Evolutionary conservation across 1,140 invertebrate species (phyloP).

Genomic region (Rhynchophorus ferrugineus): DNA sequence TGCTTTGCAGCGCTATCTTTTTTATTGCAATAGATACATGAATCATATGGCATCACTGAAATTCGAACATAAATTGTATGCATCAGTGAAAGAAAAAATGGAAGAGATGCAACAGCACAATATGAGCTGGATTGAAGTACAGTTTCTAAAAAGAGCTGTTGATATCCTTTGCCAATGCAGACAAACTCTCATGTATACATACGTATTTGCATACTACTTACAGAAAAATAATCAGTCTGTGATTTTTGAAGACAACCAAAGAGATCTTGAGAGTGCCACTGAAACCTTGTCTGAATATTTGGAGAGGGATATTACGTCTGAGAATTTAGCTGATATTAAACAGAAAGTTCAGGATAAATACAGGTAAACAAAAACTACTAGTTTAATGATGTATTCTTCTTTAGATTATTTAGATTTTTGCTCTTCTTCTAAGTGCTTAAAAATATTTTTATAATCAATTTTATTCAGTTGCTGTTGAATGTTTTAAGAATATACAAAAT

Average conservation of each 20-base stretch:
- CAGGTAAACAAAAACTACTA: constrained; percentile 67
- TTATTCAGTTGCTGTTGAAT: no score
- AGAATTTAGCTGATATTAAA: constrained; percentile 96
- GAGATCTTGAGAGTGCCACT: constrained; percentile 93
- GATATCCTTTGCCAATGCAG: constrained; percentile 96
- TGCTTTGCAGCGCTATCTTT: constrained; percentile 88
- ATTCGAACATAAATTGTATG: constrained; percentile 94
- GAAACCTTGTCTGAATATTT: constrained; percentile 96
- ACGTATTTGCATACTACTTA: constrained; percentile 98
- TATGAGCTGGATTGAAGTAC: constrained; percentile 99
- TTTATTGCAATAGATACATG: constrained; percentile 99
- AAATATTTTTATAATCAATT: no score
- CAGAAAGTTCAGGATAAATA: constrained; percentile 99
- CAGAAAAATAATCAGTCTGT: constrained; percentile 97
- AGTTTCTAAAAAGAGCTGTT: constrained; percentile 95
- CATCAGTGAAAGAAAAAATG: constrained; percentile 95
- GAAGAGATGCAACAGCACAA: constrained; percentile 99
- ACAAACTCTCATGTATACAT: constrained; percentile 98
- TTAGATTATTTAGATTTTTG: not conserved
- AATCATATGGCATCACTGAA: constrained; percentile 99
- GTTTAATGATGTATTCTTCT: no score
- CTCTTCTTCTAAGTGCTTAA: not conserved
- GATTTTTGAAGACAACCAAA: constrained; percentile 99
- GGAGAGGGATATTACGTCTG: constrained; percentile 94
- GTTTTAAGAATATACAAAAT: no score